phyloP scores from a whole-genome alignment of 2,888 invertebrate genomes.

The Tethea ocularis region DNA sequence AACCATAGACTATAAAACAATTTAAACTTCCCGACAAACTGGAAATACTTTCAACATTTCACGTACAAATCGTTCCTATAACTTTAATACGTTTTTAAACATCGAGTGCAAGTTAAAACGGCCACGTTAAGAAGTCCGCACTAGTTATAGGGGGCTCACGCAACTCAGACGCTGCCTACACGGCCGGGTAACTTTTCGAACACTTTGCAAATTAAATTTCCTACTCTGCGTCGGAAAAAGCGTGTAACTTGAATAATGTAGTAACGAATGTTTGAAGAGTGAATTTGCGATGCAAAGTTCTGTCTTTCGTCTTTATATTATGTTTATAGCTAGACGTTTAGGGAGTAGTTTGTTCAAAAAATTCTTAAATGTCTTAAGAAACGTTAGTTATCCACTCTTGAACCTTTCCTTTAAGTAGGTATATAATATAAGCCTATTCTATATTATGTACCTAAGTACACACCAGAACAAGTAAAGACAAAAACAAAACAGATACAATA shows the following conservation, averaged over 20 bases:
- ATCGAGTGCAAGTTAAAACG: conserved; percentile 27
- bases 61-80: conserved; percentile 35
- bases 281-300: conserved; percentile 39
- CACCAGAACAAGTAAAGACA: too few relatives aligned
- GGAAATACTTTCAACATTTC: conserved; percentile 15
- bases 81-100: conserved; percentile 39
- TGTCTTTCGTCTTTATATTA: conserved; percentile 14
- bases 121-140: conserved; percentile 19
- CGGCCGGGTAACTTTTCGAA: conserved; percentile 34
- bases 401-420: too few relatives aligned
- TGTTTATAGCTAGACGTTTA: conserved; percentile 12
- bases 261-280: conserved; percentile 45
- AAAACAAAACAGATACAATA: too few relatives aligned
- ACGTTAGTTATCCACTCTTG: too few relatives aligned
- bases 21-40: conserved; percentile 24
- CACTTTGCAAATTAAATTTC: conserved; percentile 46
- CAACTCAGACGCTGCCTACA: conserved; percentile 23
- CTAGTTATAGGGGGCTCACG: conserved; percentile 14
- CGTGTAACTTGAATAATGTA: conserved; percentile 45
- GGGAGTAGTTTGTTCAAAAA: not conserved
- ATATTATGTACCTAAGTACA: too few relatives aligned
- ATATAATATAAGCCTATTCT: too few relatives aligned
- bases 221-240: conserved; percentile 46
- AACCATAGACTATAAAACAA: not conserved
- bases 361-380: too few relatives aligned